Evolutionary conservation across 2,888 invertebrate species (phyloP).

Genomic region (Yponomeuta evonymella): DNA sequence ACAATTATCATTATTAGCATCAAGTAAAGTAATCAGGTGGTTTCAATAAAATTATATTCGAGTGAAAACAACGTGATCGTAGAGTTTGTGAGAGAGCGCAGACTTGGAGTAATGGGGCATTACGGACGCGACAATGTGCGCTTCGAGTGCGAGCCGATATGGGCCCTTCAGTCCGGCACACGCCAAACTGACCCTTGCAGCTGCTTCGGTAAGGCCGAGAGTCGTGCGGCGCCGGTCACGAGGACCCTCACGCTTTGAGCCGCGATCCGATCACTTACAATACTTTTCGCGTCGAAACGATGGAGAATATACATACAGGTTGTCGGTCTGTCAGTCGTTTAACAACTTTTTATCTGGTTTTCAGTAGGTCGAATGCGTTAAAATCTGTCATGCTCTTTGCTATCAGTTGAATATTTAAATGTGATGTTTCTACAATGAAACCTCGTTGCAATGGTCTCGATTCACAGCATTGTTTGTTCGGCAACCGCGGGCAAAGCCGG

Average conservation of each 20-base stretch:
- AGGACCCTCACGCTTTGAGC: background rate
- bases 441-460: no score
- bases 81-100: no score
- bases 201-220: background rate
- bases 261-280: slow-evolving; percentile 2
- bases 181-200: background rate
- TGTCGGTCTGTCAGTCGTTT: background rate
- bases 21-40: no score
- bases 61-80: no score
- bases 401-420: no score
- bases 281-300: background rate
- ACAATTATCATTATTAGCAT: no score
- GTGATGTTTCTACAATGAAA: no score
- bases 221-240: background rate
- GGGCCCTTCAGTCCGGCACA: background rate
- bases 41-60: no score
- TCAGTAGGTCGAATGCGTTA: no score
- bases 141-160: background rate
- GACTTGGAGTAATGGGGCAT: background rate
- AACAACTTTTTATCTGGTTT: background rate
- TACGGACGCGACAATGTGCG: background rate
- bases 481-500: background rate
- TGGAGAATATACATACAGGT: background rate
- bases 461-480: no score
- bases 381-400: no score